phyloP scores from a whole-genome alignment of 2,888 invertebrate genomes.

The Anthophora plumipes region DNA sequence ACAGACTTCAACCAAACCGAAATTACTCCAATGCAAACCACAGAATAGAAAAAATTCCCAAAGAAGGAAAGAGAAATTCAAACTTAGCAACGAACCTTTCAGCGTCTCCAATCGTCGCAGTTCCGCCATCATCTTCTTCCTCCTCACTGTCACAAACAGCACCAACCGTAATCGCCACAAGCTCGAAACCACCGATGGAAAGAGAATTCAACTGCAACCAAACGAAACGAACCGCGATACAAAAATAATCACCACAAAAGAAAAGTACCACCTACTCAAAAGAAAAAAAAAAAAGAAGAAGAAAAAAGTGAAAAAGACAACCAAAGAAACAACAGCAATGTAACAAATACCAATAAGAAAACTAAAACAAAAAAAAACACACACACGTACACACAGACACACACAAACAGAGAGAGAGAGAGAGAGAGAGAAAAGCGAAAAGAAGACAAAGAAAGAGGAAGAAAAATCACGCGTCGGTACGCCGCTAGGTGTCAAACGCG shows the following conservation, averaged over 20 bases:
- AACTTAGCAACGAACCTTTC: not conserved
- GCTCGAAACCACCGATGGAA: not conserved
- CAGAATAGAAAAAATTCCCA: too few relatives aligned
- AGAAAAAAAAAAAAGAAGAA: not conserved
- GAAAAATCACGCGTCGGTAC: slow-evolving; percentile 36
- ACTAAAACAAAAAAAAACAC: not conserved
- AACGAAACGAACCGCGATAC: too few relatives aligned
- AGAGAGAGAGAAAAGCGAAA: too few relatives aligned
- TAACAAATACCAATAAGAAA: not conserved
- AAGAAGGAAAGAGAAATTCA: not conserved
- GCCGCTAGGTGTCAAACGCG: slow-evolving; percentile 75
- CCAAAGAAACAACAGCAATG: not conserved
- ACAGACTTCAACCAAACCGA: too few relatives aligned
- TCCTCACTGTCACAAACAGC: not conserved
- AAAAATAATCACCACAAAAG: not conserved
- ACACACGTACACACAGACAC: too few relatives aligned
- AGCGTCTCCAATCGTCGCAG: not conserved
- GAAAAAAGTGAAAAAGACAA: not conserved
- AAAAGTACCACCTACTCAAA: not conserved
- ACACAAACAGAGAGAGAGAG: not conserved
- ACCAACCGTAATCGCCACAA: not conserved
- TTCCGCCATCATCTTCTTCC: not conserved
- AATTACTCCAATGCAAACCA: not conserved
- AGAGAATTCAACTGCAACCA: too few relatives aligned
- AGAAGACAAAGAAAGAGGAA: slow-evolving; percentile 2